Conservation (phyloP, 2,888 invertebrate genomes). For the Ormyrus pomaceus region DNA sequence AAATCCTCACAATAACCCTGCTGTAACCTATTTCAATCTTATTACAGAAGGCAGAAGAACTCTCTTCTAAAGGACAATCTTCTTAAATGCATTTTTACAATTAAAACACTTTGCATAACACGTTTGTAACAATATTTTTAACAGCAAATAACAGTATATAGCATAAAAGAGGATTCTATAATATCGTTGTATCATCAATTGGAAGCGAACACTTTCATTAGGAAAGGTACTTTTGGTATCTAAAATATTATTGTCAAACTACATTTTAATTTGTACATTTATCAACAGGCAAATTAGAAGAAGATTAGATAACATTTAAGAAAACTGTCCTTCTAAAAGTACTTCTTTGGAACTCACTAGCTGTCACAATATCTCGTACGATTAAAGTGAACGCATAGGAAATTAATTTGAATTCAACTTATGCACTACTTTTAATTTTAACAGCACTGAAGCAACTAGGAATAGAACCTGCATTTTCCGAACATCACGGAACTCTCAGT, state of each 20-base stretch:
- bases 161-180: neutral
- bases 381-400: constrained; percentile 49
- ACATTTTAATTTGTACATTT: constrained; percentile 8
- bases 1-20: constrained; percentile 42
- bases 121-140: constrained; percentile 2
- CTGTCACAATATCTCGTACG: constrained; percentile 50
- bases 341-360: constrained; percentile 60
- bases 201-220: neutral
- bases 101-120: neutral
- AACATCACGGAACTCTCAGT: constrained; percentile 30
- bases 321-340: constrained; percentile 55
- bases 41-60: constrained; percentile 53
- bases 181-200: neutral
- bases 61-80: constrained; percentile 54
- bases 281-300: neutral
- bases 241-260: neutral
- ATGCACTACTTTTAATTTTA: constrained; percentile 41
- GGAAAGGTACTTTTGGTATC: neutral
- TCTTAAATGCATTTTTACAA: constrained; percentile 33
- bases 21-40: constrained; percentile 47
- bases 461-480: constrained; percentile 28
- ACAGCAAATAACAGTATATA: neutral
- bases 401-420: constrained; percentile 34
- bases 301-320: constrained; percentile 24
- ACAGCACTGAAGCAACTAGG: constrained; percentile 54